Base-by-base conservation (phyloP, 1,140 invertebrate genomes). In the Caenorhabditis remanei region DNA sequence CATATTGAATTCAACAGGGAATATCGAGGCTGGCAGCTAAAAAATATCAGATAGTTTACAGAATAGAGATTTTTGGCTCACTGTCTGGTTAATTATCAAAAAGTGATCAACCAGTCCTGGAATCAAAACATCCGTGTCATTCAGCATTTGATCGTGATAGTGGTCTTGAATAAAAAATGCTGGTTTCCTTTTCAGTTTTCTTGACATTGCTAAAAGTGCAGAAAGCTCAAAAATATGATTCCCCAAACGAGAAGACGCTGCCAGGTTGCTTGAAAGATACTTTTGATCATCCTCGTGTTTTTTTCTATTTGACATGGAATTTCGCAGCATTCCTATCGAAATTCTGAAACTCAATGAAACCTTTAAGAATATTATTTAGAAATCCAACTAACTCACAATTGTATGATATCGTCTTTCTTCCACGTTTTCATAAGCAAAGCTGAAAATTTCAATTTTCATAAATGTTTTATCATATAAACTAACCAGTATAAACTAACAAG, bases 191-290 rank as follows among this genome's bases (percentile, higher is more conserved):
- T 43, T 19, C 3, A 67, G 40, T 46, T 43, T 67, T 67, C 21
- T 67, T 13, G 65, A 41, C 4, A 67, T 0, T 43, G 11, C 65
- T 6, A 24, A 46, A 41, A 67, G 11, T 14, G 65, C n/a, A 4
- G 65, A 13, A 43, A 67, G 43, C 19, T 67, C 65, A 16, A 67
- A 67, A 13, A 67, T 16, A 46, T 67, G 65, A 24, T 67, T 67
- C 14, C 65, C 65, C 4, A 63, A 21, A 32, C 58, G 58, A 63
- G 58, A 24, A 14, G 14, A n/a, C 13, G 58, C n/a, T 11, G 58
- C 58, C n/a, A 63, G 13, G 8, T 11, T 24, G 58, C 58, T 63
- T 3, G 58, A 63, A 7, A 63, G 32, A 14, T 63, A 63, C 58
- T n/a, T 58, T 19, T 63, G 24, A 32, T 63, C 1, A 16, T 50